Evolutionary conservation across 2,888 invertebrate species (phyloP).

Genomic region (Heliothis peltigera): DNA sequence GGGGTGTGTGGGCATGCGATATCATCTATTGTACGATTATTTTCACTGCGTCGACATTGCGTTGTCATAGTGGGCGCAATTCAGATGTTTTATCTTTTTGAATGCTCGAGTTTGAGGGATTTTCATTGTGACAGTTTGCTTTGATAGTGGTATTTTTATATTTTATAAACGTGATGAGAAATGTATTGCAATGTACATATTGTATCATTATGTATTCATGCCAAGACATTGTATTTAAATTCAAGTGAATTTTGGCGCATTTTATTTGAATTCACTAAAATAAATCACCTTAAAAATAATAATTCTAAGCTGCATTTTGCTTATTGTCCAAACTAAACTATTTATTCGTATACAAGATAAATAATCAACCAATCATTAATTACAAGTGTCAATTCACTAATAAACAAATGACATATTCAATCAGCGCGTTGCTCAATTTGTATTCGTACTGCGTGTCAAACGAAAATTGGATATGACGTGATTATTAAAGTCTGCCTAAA

Average conservation of each 20-base stretch:
- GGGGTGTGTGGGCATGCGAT: slow-evolving; percentile 72
- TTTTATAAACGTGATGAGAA: slow-evolving; percentile 5
- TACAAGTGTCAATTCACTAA: slow-evolving; percentile 60
- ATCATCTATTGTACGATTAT: slow-evolving; percentile 66
- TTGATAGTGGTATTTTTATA: slow-evolving; percentile 31
- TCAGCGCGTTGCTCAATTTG: slow-evolving; percentile 74
- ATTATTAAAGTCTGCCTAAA: slow-evolving; percentile 86
- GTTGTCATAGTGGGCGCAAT: slow-evolving; percentile 60
- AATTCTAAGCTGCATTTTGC: not conserved
- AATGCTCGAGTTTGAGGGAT: slow-evolving; percentile 47
- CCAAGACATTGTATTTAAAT: slow-evolving; percentile 33
- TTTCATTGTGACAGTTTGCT: slow-evolving; percentile 54
- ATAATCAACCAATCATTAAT: slow-evolving; percentile 48
- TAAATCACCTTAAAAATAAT: not conserved
- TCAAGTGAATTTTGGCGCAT: not conserved
- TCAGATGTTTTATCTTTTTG: slow-evolving; percentile 55
- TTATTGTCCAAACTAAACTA: not conserved
- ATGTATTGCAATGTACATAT: slow-evolving; percentile 7
- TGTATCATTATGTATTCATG: slow-evolving; percentile 20
- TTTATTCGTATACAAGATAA: not conserved
- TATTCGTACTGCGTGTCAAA: slow-evolving; percentile 80
- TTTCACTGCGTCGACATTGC: slow-evolving; percentile 58
- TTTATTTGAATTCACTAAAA: slow-evolving; percentile 11
- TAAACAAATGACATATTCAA: slow-evolving; percentile 75
- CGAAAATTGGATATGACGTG: slow-evolving; percentile 88